phyloP scores from a whole-genome alignment of 2,888 invertebrate genomes.

The Ophioninae sp. region DNA sequence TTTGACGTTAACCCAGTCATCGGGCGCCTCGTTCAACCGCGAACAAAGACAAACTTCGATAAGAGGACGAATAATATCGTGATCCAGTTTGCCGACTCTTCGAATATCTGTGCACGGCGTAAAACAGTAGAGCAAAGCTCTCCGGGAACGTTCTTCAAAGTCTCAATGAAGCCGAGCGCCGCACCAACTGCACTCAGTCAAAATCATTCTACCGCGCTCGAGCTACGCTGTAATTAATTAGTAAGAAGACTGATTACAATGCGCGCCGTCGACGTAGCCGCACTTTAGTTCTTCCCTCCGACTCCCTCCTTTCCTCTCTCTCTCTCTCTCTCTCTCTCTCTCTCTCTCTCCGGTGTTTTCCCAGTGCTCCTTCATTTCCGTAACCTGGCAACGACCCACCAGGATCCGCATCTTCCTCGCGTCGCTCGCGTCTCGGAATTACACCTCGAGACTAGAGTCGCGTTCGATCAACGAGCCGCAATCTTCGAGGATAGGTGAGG shows the following conservation, averaged over 20 bases:
- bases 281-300: conserved; percentile 53
- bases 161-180: conserved; percentile 44
- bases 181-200: conserved; percentile 33
- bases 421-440: not conserved
- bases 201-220: conserved; percentile 40
- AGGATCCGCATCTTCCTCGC: not conserved
- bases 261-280: conserved; percentile 60
- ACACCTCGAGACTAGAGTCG: not conserved
- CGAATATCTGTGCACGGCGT: not conserved
- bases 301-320: conserved; percentile 19
- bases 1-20: not conserved
- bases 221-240: conserved; percentile 74
- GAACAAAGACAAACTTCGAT: not conserved
- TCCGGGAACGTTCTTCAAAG: conserved; percentile 39
- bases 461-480: not conserved
- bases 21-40: not conserved
- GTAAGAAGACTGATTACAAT: conserved; percentile 72
- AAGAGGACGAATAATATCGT: not conserved
- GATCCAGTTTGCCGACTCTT: conserved; percentile 13
- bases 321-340: conserved; percentile 38
- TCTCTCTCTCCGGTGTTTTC: conserved; percentile 2
- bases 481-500: not conserved
- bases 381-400: conserved; percentile 20
- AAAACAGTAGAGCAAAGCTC: not conserved
- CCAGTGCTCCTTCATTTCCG: conserved; percentile 2